A percentile compares a stretch with the other conserved stretches of the same genome.
These are phyloP conservation scores for Buteo buteo DNA, from an alignment of 2,113 vertebrate species.

Conservation along the genomic window DNA sequence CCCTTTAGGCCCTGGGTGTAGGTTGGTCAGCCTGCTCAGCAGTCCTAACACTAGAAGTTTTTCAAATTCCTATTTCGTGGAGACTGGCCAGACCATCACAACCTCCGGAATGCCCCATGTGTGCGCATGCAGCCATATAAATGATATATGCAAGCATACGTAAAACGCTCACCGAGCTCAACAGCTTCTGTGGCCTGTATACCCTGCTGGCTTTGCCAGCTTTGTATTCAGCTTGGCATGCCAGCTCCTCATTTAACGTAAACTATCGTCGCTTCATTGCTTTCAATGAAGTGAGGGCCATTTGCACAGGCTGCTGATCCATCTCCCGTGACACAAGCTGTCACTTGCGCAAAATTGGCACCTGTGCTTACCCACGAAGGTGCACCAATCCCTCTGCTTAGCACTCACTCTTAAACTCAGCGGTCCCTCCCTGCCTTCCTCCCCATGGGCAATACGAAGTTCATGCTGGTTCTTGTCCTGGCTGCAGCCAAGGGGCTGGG, in stretches of 20 bases:
- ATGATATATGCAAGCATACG: fast-evolving
- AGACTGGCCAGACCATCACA: neutral
- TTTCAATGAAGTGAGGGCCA: neutral
- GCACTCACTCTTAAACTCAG: neutral
- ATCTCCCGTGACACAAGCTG: fast-evolving
- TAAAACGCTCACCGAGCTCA: neutral
- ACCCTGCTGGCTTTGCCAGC: neutral
- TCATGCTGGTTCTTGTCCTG: neutral
- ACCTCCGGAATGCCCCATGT: neutral
- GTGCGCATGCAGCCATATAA: neutral
- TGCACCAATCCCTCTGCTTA: fast-evolving
- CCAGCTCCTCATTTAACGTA: neutral
- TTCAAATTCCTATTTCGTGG: neutral
- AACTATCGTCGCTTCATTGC: neutral
- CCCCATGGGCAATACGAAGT: neutral
- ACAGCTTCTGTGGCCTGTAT: too few species aligned
- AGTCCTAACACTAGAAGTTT: neutral
- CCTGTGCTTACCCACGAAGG: neutral
- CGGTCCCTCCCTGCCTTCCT: neutral
- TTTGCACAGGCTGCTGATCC: neutral
- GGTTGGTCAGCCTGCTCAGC: neutral
- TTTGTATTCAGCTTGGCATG: fast-evolving
- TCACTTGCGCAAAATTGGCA: neutral
- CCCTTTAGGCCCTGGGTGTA: too few species aligned
- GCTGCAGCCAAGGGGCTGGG: neutral